phyloP scores from a whole-genome alignment of 2,888 invertebrate species.

The Tortricodes alternella region DNA sequence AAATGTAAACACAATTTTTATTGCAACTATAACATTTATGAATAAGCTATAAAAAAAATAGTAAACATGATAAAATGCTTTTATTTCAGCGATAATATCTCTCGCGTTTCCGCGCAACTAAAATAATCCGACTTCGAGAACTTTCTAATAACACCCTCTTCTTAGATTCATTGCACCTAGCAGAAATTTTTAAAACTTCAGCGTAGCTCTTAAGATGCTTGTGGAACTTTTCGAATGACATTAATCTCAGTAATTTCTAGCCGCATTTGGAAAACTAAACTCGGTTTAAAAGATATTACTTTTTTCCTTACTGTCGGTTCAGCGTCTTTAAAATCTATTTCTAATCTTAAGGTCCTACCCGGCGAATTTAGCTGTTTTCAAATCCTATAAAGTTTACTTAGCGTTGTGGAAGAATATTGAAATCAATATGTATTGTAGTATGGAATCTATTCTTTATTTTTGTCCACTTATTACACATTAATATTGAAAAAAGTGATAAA shows the following conservation, averaged over 20 bases:
- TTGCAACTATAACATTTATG: background rate
- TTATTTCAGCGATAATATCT: slow-evolving; percentile 45
- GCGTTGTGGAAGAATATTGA: no score
- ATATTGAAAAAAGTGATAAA: no score
- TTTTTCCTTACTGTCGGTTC: background rate
- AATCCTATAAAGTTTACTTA: no score
- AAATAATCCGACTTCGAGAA: slow-evolving; percentile 59
- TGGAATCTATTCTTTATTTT: no score
- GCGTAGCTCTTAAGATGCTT: slow-evolving; percentile 57
- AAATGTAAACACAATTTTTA: no score
- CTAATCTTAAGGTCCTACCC: no score
- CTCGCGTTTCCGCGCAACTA: slow-evolving; percentile 45
- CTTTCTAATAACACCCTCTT: slow-evolving; percentile 68
- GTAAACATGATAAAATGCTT: background rate
- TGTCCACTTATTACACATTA: no score
- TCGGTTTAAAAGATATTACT: no score
- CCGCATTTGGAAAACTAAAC: slow-evolving; percentile 41
- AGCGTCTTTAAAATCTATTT: background rate
- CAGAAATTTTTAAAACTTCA: slow-evolving; percentile 64
- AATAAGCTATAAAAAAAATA: background rate
- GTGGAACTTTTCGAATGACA: slow-evolving; percentile 64
- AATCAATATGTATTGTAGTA: no score
- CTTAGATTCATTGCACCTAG: slow-evolving; percentile 74
- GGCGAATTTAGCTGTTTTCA: no score
- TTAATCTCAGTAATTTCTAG: slow-evolving; percentile 62